Percentiles rank a stretch among this genome's conserved stretches.
phyloP scores from a whole-genome alignment of 2,113 vertebrate species.

The Corythornis madagascariensis region DNA sequence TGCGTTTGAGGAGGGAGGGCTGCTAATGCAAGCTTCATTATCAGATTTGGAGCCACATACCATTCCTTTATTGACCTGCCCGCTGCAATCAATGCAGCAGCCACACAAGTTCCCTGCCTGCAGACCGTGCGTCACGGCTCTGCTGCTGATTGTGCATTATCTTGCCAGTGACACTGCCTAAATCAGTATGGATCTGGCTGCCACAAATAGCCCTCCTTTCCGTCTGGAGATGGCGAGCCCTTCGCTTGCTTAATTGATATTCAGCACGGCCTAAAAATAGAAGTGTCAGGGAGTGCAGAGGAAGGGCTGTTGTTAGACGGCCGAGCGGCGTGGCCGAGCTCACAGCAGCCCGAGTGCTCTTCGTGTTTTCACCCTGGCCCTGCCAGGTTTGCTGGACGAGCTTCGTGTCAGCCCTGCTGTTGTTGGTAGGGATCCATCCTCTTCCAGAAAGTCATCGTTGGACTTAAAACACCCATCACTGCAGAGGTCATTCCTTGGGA shows the following conservation, averaged over 20 bases:
- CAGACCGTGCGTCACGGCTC: not conserved
- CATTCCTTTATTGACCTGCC: slow-evolving; percentile 82
- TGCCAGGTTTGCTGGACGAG: not conserved
- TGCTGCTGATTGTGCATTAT: slow-evolving; percentile 75
- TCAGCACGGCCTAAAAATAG: slow-evolving; percentile 42
- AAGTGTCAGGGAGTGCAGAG: slow-evolving; percentile 1
- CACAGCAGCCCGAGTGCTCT: not conserved
- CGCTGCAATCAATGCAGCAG: slow-evolving; percentile 80
- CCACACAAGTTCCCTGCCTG: slow-evolving; percentile 70
- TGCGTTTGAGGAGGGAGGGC: slow-evolving; percentile 72
- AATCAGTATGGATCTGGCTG: slow-evolving; percentile 71
- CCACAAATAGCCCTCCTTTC: not conserved
- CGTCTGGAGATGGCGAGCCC: slow-evolving; percentile 15
- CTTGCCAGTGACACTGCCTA: slow-evolving; percentile 64
- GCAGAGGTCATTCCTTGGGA: not conserved
- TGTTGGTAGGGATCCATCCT: not conserved
- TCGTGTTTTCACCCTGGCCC: not conserved
- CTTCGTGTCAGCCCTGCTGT: not conserved
- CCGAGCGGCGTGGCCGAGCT: not conserved
- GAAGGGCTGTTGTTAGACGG: not conserved
- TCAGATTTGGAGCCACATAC: slow-evolving; percentile 82
- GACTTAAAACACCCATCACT: not conserved
- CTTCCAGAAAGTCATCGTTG: not conserved
- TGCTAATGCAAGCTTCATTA: slow-evolving; percentile 81
- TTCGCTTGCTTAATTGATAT: slow-evolving; percentile 10